A percentile compares a stretch with the other conserved stretches of the same genome.
Conservation (phyloP, 2,888 invertebrate species). For the Chloroclystis v-ata region DNA sequence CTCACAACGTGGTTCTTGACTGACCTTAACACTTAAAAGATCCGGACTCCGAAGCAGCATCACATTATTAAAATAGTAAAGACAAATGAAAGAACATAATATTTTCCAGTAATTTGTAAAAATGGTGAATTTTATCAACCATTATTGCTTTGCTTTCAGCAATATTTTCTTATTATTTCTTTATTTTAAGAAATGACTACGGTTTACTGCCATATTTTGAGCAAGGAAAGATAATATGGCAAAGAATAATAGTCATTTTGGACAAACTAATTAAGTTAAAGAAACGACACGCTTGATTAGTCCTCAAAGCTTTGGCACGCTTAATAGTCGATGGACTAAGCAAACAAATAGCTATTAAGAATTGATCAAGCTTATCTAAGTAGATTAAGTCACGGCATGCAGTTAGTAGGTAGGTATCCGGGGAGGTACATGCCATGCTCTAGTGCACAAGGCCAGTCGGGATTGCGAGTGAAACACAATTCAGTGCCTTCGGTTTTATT, state of each 20-base stretch:
- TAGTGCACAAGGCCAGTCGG: slow-evolving; percentile 61
- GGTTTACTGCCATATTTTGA: slow-evolving; percentile 1
- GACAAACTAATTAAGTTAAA: slow-evolving; percentile 35
- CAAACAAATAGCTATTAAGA: slow-evolving; percentile 23
- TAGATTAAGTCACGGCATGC: slow-evolving; percentile 52
- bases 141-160: too few species aligned
- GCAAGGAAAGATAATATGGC: slow-evolving; percentile 4
- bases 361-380: slow-evolving; percentile 45
- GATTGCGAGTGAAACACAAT: slow-evolving; percentile 76
- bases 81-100: slow-evolving; percentile 44
- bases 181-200: slow-evolving; percentile 15
- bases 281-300: slow-evolving; percentile 42
- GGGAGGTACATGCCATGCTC: slow-evolving; percentile 68
- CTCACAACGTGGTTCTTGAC: slow-evolving; percentile 55
- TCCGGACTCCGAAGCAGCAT: slow-evolving; percentile 77
- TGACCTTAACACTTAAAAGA: slow-evolving; percentile 72
- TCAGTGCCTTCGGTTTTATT: slow-evolving; percentile 75
- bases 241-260: slow-evolving; percentile 16
- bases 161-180: too few species aligned
- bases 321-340: neutral
- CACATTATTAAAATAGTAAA: slow-evolving; percentile 69
- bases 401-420: slow-evolving; percentile 48
- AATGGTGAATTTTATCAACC: neutral
- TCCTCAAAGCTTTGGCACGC: slow-evolving; percentile 24
- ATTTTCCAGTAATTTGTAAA: slow-evolving; percentile 20